Percentiles rank a stretch among this genome's conserved stretches.
These are phyloP conservation scores for Otolemur garnettii DNA, from an alignment of 2,113 vertebrate genomes.

Conservation along the genomic window DNA sequence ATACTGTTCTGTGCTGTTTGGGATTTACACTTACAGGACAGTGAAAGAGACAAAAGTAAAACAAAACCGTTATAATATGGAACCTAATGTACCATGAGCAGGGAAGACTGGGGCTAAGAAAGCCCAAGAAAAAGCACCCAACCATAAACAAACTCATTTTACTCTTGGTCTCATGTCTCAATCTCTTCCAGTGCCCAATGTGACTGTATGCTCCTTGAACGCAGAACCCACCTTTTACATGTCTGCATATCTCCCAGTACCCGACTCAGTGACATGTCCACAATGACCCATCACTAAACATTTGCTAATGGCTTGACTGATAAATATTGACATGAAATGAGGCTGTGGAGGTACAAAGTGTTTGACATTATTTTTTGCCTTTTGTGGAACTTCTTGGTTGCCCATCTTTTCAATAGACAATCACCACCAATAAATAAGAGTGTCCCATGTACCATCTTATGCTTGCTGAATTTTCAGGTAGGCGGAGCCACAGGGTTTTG, in stretches of 20 bases:
- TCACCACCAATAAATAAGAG: not conserved
- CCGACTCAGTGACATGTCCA: not conserved
- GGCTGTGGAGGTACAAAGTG: not conserved
- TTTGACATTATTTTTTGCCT: not conserved
- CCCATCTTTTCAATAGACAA: not conserved
- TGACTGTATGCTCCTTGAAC: not conserved
- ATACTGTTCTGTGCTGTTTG: not conserved
- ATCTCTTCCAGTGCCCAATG: not conserved
- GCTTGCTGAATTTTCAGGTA: not conserved
- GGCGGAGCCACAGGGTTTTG: not conserved
- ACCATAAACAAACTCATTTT: not conserved
- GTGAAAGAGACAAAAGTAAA: conserved; percentile 15
- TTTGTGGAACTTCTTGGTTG: not conserved
- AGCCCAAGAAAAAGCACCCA: conserved; percentile 6
- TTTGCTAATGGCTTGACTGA: not conserved
- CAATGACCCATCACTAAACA: not conserved
- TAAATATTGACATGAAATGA: not conserved
- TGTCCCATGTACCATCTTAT: not conserved
- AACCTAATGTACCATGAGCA: not conserved
- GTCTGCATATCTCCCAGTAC: not conserved
- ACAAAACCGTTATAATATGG: not conserved
- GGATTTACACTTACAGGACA: not conserved
- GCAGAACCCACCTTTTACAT: not conserved
- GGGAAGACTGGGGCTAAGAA: not conserved
- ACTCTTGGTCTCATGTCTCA: not conserved